Evolutionary conservation across 2,888 invertebrate genomes (phyloP).

Genomic region (Eupithecia exiguata): DNA sequence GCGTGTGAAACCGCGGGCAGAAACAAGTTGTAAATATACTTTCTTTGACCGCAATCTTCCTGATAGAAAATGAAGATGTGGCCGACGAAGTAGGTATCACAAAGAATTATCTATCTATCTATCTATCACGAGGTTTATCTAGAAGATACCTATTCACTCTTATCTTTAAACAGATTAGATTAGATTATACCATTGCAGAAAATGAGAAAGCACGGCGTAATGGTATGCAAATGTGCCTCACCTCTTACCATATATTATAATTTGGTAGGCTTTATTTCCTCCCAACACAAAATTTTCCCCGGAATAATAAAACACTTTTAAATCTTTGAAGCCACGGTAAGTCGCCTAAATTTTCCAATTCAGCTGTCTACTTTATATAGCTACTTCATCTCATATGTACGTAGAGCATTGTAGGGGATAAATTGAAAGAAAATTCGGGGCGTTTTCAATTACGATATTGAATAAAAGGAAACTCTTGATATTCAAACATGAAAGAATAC

Average conservation of each 20-base stretch:
- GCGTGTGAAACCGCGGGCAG: too few species aligned
- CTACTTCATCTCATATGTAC: neutral
- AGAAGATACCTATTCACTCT: too few species aligned
- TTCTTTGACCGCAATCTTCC: too few species aligned
- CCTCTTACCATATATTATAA: constrained; percentile 31
- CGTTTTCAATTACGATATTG: constrained; percentile 6
- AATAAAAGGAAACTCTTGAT: neutral
- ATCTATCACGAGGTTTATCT: too few species aligned
- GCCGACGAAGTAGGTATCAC: too few species aligned
- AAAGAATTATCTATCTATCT: too few species aligned
- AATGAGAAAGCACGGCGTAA: constrained; percentile 17
- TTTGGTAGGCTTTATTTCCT: constrained; percentile 25
- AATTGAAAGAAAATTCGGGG: neutral
- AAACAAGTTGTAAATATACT: too few species aligned
- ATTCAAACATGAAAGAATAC: neutral
- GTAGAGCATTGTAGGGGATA: neutral
- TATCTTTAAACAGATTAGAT: neutral
- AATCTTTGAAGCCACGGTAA: constrained; percentile 3
- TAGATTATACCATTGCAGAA: neutral
- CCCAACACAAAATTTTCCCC: constrained; percentile 27
- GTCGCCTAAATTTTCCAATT: neutral
- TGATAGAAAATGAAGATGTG: too few species aligned
- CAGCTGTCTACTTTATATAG: neutral
- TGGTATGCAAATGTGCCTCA: constrained; percentile 30
- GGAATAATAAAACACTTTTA: constrained; percentile 33